Percentiles rank a stretch among this genome's conserved stretches.
Evolutionary conservation across 2,888 invertebrate genomes (phyloP).

Genomic region (Napeogenes inachia): DNA sequence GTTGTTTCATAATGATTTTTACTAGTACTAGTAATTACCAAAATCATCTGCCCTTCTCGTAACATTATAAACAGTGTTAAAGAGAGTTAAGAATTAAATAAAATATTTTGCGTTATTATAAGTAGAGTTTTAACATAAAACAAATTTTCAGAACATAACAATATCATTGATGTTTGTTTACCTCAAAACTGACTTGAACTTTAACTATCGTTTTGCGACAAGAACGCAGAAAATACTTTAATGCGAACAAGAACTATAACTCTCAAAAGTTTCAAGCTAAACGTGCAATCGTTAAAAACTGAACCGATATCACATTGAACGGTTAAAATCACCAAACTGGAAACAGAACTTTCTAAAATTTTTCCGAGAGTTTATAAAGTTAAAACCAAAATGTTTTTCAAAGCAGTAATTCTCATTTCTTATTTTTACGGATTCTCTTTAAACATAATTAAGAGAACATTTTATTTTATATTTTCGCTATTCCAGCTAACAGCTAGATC

Average conservation of each 20-base stretch:
- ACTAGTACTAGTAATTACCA: too few relatives aligned
- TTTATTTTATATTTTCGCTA: constrained; percentile 28
- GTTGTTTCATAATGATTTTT: too few relatives aligned
- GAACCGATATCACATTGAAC: constrained; percentile 5
- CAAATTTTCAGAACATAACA: background rate
- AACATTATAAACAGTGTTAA: too few relatives aligned
- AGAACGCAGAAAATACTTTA: background rate
- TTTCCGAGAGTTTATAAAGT: background rate
- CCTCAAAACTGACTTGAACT: background rate
- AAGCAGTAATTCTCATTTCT: background rate
- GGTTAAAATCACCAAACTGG: constrained; percentile 1
- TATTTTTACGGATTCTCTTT: constrained; percentile 3
- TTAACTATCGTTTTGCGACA: background rate
- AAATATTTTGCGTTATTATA: too few relatives aligned
- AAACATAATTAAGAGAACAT: constrained; percentile 23
- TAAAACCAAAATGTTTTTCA: background rate
- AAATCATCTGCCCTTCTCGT: too few relatives aligned
- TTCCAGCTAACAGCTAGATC: constrained; percentile 23
- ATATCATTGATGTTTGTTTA: background rate
- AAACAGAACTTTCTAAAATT: background rate
- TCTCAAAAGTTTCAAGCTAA: constrained; percentile 3
- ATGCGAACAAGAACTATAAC: constrained; percentile 4
- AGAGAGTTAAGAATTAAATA: too few relatives aligned
- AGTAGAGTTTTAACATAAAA: too few relatives aligned
- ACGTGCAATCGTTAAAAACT: constrained; percentile 3